Conservation (phyloP, 2,888 invertebrate genomes). For the Caradrina kadenii region DNA sequence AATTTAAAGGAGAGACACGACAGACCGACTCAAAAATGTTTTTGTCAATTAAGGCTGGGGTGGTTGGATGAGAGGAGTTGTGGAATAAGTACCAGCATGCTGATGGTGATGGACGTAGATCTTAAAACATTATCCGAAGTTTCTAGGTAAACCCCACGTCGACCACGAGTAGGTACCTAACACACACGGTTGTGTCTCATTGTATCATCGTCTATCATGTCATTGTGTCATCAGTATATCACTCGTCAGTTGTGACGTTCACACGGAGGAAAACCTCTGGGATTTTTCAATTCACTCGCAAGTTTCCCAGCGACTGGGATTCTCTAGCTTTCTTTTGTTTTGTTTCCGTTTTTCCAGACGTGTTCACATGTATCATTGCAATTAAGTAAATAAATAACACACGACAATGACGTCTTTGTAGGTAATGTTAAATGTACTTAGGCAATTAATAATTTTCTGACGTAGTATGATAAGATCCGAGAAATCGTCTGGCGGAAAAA, state of each 20-base stretch:
- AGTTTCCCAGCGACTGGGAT: constrained; percentile 3
- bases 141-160: not conserved
- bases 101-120: too few species aligned
- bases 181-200: not conserved
- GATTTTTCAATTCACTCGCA: not conserved
- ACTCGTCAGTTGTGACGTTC: not conserved
- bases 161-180: too few species aligned
- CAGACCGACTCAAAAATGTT: too few species aligned
- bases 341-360: constrained; percentile 3
- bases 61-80: too few species aligned
- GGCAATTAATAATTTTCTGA: not conserved
- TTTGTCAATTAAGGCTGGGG: too few species aligned
- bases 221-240: constrained; percentile 2
- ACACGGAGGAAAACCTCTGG: not conserved
- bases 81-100: too few species aligned
- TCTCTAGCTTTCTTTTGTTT: constrained; percentile 8
- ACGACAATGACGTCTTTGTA: not conserved
- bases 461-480: not conserved
- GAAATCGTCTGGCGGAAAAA: not conserved
- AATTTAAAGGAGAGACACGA: too few species aligned
- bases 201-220: not conserved
- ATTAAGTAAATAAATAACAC: not conserved
- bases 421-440: not conserved
- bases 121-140: too few species aligned
- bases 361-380: not conserved